Evolutionary conservation across 2,113 vertebrate species (phyloP).

Genomic region (Bubalus kerabau): DNA sequence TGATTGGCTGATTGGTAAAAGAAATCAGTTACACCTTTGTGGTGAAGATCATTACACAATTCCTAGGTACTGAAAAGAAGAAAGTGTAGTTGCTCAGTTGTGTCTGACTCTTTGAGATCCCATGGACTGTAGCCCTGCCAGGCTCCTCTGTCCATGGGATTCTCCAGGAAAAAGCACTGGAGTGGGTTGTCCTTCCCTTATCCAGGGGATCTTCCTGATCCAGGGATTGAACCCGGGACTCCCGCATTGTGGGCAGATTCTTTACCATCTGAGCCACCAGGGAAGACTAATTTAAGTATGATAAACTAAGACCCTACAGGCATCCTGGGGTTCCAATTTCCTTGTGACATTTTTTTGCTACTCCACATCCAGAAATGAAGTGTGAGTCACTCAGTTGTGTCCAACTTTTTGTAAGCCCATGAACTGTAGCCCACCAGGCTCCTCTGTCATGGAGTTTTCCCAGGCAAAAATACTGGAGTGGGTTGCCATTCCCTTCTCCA

Average conservation of each 20-base stretch:
- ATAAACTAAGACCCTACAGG: background rate
- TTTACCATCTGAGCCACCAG: background rate
- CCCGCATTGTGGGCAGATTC: rapidly evolving
- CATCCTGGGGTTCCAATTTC: background rate
- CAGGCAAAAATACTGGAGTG: background rate
- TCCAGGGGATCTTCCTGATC: background rate
- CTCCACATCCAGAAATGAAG: background rate
- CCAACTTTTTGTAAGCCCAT: background rate
- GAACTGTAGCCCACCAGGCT: background rate
- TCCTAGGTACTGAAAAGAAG: background rate
- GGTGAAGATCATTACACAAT: background rate
- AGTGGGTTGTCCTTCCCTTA: background rate
- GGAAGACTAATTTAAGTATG: background rate
- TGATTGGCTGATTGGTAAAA: background rate
- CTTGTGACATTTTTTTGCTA: background rate
- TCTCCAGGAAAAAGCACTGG: background rate
- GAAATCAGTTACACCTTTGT: conserved; percentile 9
- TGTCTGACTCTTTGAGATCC: background rate
- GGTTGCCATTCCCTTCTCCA: background rate
- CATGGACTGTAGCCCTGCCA: background rate
- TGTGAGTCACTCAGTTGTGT: background rate
- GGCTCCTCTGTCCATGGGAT: background rate
- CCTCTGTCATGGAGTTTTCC: background rate
- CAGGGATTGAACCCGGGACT: background rate
- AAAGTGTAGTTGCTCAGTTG: background rate